These are phyloP conservation scores for Eueremaeus valkanovi DNA, from an alignment of 2,888 invertebrate species.

Conservation along the genomic window DNA sequence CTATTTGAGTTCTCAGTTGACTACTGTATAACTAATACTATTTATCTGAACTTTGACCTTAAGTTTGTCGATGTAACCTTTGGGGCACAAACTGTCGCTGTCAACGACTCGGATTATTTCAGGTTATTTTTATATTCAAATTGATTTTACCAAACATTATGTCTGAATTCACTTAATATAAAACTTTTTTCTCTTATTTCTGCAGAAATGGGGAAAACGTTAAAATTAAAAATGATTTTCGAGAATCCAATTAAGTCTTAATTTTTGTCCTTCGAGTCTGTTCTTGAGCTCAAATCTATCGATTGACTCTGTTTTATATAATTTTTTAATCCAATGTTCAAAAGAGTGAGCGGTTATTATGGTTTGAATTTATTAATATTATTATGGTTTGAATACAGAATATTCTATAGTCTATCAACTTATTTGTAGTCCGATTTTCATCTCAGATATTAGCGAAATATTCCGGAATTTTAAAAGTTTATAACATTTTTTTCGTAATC, in stretches of 20 bases:
- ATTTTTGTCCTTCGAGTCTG: background rate
- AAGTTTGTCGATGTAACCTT: conserved; percentile 76
- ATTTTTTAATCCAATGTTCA: background rate
- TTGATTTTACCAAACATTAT: background rate
- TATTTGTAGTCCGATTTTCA: background rate
- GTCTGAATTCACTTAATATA: background rate
- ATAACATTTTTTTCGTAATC: background rate
- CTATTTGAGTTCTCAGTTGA: background rate
- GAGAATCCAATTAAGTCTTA: background rate
- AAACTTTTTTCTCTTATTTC: background rate
- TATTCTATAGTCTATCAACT: too few species aligned
- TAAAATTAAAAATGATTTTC: background rate
- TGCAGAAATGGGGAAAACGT: conserved; percentile 25
- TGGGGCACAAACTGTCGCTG: conserved; percentile 86
- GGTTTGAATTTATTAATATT: background rate
- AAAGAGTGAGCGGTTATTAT: background rate
- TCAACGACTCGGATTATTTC: conserved; percentile 81
- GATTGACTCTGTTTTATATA: background rate
- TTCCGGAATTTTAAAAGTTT: background rate
- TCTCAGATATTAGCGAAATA: background rate
- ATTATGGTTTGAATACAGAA: background rate
- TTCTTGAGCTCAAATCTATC: background rate
- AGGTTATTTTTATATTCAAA: conserved; percentile 50
- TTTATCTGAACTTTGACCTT: background rate
- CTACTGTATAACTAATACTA: conserved; percentile 6